phyloP scores from a whole-genome alignment of 2,113 vertebrate genomes.

The Callopanchax toddi region DNA sequence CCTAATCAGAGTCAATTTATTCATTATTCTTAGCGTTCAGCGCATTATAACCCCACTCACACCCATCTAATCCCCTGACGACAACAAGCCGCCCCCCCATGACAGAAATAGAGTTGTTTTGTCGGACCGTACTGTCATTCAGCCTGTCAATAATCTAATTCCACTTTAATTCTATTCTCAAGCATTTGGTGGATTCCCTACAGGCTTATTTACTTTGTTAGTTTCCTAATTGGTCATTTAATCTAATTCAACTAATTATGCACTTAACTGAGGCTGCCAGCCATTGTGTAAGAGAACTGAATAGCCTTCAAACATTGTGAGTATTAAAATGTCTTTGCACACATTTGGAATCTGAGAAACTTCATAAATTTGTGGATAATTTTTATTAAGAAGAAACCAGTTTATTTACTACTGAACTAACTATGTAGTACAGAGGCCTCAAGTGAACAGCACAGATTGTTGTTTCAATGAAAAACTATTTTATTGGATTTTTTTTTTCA shows the following conservation, averaged over 20 bases:
- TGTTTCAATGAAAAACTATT: not conserved
- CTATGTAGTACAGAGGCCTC: not conserved
- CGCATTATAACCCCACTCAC: conserved; percentile 2
- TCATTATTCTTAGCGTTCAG: not conserved
- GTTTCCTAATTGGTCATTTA: conserved; percentile 80
- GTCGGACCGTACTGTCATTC: conserved; percentile 63
- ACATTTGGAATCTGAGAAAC: conserved; percentile 54
- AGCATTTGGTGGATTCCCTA: conserved; percentile 70
- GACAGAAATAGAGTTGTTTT: conserved; percentile 50
- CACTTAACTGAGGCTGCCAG: conserved; percentile 73
- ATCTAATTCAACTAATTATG: conserved; percentile 79
- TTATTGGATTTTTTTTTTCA: not conserved
- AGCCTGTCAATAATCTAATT: conserved; percentile 76
- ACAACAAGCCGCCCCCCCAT: conserved; percentile 17
- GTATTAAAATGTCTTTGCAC: conserved; percentile 55
- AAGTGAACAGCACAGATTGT: not conserved
- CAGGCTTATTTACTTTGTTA: conserved; percentile 79
- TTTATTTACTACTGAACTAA: conserved; percentile 59
- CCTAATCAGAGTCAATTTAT: not conserved
- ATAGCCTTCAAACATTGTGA: conserved; percentile 43
- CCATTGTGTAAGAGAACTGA: conserved; percentile 67
- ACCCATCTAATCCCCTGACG: conserved; percentile 6
- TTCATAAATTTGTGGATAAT: conserved; percentile 58
- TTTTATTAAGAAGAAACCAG: conserved; percentile 47
- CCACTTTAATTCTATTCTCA: conserved; percentile 72